Conservation (phyloP, 2,888 invertebrate genomes). For the Spialia ferax region DNA sequence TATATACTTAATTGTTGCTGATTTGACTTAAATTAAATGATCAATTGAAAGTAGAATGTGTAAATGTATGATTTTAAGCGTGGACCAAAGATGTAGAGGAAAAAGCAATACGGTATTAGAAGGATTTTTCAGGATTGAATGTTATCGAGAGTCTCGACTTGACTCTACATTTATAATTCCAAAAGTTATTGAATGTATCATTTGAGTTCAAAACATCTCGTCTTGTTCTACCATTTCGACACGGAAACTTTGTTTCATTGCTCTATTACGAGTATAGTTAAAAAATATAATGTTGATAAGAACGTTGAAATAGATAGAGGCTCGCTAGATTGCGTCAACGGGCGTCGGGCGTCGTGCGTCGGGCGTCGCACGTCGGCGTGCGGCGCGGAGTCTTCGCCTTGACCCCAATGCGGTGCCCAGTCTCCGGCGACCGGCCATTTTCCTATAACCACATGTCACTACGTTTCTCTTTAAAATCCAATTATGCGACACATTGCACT, state of each 20-base stretch:
- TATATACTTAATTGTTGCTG: constrained; percentile 1
- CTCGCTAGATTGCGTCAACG: constrained; percentile 68
- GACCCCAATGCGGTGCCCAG: constrained; percentile 66
- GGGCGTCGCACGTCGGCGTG: constrained; percentile 15
- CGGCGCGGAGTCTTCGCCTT: constrained; percentile 62
- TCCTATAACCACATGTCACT: constrained; percentile 51
- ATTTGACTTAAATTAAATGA: constrained; percentile 5
- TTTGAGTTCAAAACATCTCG: no score
- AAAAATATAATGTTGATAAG: constrained; percentile 57
- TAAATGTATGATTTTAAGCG: background rate
- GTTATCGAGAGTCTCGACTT: background rate
- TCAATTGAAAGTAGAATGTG: background rate
- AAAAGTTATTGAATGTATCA: no score
- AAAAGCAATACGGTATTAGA: no score
- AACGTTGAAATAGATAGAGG: constrained; percentile 57
- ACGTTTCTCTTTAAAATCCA: constrained; percentile 42
- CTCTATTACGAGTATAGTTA: constrained; percentile 47
- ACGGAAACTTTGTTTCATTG: background rate
- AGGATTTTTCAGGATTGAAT: no score
- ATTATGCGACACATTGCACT: constrained; percentile 33
- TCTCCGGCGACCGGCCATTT: constrained; percentile 50
- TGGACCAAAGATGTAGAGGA: no score
- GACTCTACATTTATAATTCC: no score
- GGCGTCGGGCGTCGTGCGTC: constrained; percentile 5
- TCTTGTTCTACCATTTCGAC: no score